These are phyloP conservation scores for Kudoa iwatai DNA, from an alignment of 30 jellyfish, hydroid and myxozoan genomes.

Conservation along the genomic window DNA sequence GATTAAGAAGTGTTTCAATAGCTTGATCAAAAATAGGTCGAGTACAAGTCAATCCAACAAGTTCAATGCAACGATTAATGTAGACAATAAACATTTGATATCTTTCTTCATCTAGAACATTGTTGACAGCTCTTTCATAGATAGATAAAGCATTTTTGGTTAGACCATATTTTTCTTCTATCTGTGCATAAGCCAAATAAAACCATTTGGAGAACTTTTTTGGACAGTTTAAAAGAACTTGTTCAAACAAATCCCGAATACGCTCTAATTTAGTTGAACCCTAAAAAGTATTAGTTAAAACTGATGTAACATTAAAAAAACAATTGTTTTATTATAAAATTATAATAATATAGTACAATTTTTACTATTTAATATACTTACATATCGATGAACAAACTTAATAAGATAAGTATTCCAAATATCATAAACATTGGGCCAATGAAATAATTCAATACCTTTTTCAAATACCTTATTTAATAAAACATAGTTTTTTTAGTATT, in stretches of 20 bases:
- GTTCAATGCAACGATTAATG: constrained; percentile 59
- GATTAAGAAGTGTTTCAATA: constrained; percentile 42
- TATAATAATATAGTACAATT: no score
- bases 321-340: no score
- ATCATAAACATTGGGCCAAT: constrained; percentile 77
- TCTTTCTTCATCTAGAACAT: constrained; percentile 22
- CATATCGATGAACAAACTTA: constrained; percentile 26
- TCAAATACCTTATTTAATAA: no score
- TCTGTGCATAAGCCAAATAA: constrained; percentile 40
- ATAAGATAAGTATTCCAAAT: constrained; percentile 66
- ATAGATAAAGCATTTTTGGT: constrained; percentile 97
- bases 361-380: no score
- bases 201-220: constrained; percentile 30
- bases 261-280: constrained; percentile 47
- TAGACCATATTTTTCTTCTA: constrained; percentile 74
- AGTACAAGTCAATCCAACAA: constrained; percentile 73
- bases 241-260: constrained; percentile 71
- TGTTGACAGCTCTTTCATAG: constrained; percentile 44
- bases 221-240: constrained; percentile 64
- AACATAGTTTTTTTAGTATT: no score
- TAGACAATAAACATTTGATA: constrained; percentile 32
- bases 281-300: no score
- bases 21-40: constrained; percentile 69
- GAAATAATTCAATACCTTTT: constrained; percentile 51
- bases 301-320: no score